phyloP scores from a whole-genome alignment of 2,797 vertebrate genomes.

The Smutsia gigantea region DNA sequence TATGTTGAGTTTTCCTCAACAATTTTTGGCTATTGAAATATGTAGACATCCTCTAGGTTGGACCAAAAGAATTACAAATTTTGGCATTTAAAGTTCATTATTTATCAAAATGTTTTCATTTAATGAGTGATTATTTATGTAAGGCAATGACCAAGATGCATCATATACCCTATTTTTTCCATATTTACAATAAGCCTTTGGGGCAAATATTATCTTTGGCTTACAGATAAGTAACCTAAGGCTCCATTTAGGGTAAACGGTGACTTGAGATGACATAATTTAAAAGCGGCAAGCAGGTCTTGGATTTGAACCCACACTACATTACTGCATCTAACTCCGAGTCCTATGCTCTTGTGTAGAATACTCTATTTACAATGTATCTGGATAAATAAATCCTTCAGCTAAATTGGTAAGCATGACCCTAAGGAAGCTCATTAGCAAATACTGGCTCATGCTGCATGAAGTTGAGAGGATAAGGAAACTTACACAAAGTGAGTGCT shows the following conservation, averaged over 20 bases:
- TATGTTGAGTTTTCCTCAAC: background rate
- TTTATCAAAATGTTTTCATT: background rate
- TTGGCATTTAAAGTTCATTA: background rate
- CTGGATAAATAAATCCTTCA: background rate
- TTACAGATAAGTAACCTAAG: background rate
- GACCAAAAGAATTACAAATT: background rate
- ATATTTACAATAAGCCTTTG: background rate
- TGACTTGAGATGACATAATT: rapidly evolving
- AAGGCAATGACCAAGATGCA: background rate
- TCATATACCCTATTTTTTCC: background rate
- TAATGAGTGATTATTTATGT: background rate
- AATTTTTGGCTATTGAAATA: background rate
- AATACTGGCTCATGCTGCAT: background rate
- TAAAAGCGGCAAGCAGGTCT: background rate
- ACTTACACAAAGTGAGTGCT: background rate
- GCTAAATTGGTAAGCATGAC: background rate
- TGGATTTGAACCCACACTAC: background rate
- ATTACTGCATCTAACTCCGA: background rate
- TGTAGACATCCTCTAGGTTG: background rate
- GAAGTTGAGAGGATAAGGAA: background rate
- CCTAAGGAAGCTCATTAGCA: background rate
- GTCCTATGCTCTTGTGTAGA: background rate
- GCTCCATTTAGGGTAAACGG: background rate
- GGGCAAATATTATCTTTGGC: background rate
- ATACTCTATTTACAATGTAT: background rate